phyloP scores from a whole-genome alignment of 2,113 vertebrate species.

The Leucosticte australis region DNA sequence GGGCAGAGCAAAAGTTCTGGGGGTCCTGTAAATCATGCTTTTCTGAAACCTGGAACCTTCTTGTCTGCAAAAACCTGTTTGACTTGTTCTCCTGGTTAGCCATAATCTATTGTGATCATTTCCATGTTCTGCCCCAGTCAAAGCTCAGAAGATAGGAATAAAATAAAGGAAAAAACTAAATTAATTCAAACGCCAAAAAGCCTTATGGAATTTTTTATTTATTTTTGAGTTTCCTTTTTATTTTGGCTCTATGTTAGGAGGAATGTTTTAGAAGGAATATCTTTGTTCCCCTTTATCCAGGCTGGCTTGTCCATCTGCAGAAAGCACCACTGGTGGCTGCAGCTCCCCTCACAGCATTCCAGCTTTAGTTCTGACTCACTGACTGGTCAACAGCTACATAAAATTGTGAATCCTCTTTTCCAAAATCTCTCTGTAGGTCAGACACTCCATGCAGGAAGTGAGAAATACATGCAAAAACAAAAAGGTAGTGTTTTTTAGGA shows the following conservation, averaged over 20 bases:
- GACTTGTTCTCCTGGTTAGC: neutral
- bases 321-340: neutral
- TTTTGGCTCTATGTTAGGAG: neutral
- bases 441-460: neutral
- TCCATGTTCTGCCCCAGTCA: neutral
- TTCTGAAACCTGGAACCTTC: neutral
- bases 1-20: neutral
- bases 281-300: neutral
- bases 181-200: neutral
- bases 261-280: neutral
- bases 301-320: neutral
- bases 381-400: neutral
- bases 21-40: neutral
- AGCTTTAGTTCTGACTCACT: neutral
- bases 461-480: neutral
- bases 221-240: neutral
- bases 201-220: neutral
- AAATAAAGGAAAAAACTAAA: neutral
- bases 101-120: neutral
- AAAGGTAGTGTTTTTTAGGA: neutral
- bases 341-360: neutral
- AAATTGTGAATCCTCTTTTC: neutral
- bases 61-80: neutral
- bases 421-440: neutral
- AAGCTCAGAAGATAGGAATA: neutral